Percentiles rank a stretch among this genome's conserved stretches.
These are phyloP conservation scores for Hymenochirus boettgeri DNA, from an alignment of 2,113 vertebrate genomes.

Conservation along the genomic window DNA sequence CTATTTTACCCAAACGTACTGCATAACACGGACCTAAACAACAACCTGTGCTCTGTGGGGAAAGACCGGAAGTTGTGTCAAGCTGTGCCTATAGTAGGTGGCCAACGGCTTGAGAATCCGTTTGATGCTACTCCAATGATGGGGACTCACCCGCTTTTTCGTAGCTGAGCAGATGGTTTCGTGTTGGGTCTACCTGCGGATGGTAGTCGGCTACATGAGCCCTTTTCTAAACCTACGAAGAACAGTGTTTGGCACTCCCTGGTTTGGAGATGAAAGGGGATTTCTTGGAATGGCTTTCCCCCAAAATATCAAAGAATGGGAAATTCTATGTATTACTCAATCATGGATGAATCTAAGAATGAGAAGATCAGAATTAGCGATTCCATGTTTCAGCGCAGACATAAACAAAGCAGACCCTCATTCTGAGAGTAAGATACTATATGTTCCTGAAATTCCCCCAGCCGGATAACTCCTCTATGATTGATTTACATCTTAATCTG, in stretches of 20 bases:
- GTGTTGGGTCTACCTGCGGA: slow-evolving; percentile 71
- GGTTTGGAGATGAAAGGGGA: slow-evolving; percentile 78
- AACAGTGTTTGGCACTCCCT: slow-evolving; percentile 65
- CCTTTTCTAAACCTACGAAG: slow-evolving; percentile 76
- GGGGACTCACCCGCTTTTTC: slow-evolving; percentile 69
- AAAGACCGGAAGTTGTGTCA: slow-evolving; percentile 68
- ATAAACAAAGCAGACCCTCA: slow-evolving; percentile 68
- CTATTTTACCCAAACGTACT: slow-evolving; percentile 76
- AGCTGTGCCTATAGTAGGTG: slow-evolving; percentile 72
- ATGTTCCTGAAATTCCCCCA: too few species aligned
- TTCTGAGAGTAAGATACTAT: slow-evolving; percentile 71
- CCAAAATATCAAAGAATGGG: slow-evolving; percentile 66
- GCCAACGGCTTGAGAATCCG: slow-evolving; percentile 70
- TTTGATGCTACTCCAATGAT: slow-evolving; percentile 71
- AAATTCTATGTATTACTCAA: slow-evolving; percentile 77
- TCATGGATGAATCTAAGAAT: slow-evolving; percentile 55
- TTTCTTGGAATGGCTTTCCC: slow-evolving; percentile 79
- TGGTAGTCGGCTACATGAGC: slow-evolving; percentile 65
- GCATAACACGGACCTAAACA: slow-evolving; percentile 58
- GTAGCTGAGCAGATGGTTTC: slow-evolving; percentile 74
- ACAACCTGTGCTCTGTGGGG: slow-evolving; percentile 59
- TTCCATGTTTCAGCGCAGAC: slow-evolving; percentile 66
- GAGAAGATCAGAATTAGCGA: slow-evolving; percentile 77
- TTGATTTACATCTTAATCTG: too few species aligned
- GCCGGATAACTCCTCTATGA: too few species aligned